These are phyloP conservation scores for Ceyx margarethae DNA, from an alignment of 2,113 vertebrate species.

Conservation along the genomic window DNA sequence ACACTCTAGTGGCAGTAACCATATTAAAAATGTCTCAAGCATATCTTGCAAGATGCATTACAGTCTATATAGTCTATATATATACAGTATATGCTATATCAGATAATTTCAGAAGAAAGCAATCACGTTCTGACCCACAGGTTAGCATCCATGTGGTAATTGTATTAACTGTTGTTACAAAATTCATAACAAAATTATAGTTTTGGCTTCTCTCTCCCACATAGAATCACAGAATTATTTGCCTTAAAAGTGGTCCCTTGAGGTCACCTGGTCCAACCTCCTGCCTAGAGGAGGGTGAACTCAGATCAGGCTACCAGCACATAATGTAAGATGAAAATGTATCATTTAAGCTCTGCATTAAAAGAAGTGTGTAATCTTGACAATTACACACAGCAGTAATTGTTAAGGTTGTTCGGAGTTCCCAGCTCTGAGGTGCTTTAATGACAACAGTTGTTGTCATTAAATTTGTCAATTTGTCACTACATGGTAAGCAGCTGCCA, in stretches of 20 bases:
- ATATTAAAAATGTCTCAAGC: neutral
- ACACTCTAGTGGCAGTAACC: neutral
- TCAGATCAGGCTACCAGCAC: neutral
- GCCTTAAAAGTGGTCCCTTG: neutral
- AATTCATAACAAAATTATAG: neutral
- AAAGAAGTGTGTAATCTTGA: neutral
- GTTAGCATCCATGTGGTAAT: neutral
- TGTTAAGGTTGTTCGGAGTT: neutral
- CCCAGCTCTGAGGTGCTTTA: neutral
- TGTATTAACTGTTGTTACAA: neutral
- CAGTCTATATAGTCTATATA: neutral
- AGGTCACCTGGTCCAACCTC: neutral
- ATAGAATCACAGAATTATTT: neutral
- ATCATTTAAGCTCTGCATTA: neutral
- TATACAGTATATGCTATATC: neutral
- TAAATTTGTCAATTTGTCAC: neutral
- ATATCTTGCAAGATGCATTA: neutral
- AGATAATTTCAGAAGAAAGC: neutral
- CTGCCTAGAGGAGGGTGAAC: neutral
- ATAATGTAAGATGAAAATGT: neutral
- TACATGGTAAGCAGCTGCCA: neutral
- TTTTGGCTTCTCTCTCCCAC: neutral
- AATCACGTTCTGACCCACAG: neutral
- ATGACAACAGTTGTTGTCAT: fast-evolving
- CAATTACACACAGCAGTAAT: neutral